Conservation (phyloP, 2,797 vertebrate genomes). For the Typhlichthys eigenmanni region DNA sequence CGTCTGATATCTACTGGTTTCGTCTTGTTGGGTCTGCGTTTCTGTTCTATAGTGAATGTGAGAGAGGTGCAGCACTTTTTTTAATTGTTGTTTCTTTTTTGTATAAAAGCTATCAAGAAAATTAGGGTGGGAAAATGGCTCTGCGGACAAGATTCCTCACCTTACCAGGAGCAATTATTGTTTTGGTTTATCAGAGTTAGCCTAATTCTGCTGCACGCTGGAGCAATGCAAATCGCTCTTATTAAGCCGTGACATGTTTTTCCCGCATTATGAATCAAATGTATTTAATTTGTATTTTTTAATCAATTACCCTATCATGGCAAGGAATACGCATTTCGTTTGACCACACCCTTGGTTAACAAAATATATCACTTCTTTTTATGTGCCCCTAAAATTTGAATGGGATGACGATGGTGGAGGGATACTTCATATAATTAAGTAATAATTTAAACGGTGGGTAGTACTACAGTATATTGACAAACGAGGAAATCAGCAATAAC, state of each 20-base stretch:
- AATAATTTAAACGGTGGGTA: not conserved
- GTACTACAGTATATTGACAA: not conserved
- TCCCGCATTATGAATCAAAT: not conserved
- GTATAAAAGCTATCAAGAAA: not conserved
- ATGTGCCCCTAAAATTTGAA: constrained; percentile 6
- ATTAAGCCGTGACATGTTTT: not conserved
- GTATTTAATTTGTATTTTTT: not conserved
- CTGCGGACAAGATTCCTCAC: not conserved
- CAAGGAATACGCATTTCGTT: too few species aligned
- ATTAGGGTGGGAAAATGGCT: constrained; percentile 14
- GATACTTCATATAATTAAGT: constrained; percentile 7
- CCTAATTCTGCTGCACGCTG: not conserved
- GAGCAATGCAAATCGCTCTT: not conserved
- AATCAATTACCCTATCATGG: too few species aligned
- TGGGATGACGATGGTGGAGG: constrained; percentile 15
- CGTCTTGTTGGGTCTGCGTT: constrained; percentile 20
- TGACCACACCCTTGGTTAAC: too few species aligned
- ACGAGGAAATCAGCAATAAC: not conserved
- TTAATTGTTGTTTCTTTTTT: not conserved
- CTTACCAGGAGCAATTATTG: not conserved
- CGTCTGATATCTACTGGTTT: constrained; percentile 22
- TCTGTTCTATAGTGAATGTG: constrained; percentile 24
- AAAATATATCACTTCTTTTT: too few species aligned
- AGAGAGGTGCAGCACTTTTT: constrained; percentile 27
- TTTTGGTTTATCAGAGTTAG: not conserved